Base-by-base conservation (phyloP, 2,888 invertebrate species). In the Phymatocera aterrima region DNA sequence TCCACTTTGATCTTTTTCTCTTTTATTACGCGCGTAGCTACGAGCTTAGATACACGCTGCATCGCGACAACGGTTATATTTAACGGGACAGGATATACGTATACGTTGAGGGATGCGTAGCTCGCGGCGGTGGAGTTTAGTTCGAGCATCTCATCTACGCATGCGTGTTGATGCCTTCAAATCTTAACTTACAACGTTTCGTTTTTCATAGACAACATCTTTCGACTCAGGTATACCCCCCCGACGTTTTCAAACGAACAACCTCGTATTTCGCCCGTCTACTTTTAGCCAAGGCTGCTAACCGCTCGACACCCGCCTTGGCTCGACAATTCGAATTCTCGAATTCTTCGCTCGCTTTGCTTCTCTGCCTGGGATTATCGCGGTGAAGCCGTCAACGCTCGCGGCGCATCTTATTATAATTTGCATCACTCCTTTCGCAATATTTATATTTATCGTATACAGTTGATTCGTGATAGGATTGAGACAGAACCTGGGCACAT, bases 221-320 rank as follows among this genome's bases (percentile, higher is more conserved):
- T 75, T 60, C 60, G 65, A n/a, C n/a, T n/a, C n/a, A 57, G 70
- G 70, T 18, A 34, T 12, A 40, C 28, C 31, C 15, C 12, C 61
- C 18, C 40, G 10, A 31, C 10, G 28, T 37, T 37, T 28, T 46
- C 12, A 8, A 24, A 4, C 77, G 48, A 15, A 40, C 24, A 79
- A 60, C 54, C 40, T 43, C 78, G 72, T 57, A 70, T 60, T 61
- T 78, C 78, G 72, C 37, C 83, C 83, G 84, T 88, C 89, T 90
- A 90, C 89, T 90, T 90, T 90, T 90, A 90, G 90, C 89, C 88
- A 87, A 88, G 87, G 87, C 88, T 86, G 82, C 81, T 81, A 80
- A 81, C 78, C 80, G 84, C 86, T 83, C 74, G 80, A 64, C 79
- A 78, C 80, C 81, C 78, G 81, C 77, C 74, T 78, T 64, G 79